Evolutionary conservation across 2,113 vertebrate genomes (phyloP).

Genomic region (Synodontis membranacea): DNA sequence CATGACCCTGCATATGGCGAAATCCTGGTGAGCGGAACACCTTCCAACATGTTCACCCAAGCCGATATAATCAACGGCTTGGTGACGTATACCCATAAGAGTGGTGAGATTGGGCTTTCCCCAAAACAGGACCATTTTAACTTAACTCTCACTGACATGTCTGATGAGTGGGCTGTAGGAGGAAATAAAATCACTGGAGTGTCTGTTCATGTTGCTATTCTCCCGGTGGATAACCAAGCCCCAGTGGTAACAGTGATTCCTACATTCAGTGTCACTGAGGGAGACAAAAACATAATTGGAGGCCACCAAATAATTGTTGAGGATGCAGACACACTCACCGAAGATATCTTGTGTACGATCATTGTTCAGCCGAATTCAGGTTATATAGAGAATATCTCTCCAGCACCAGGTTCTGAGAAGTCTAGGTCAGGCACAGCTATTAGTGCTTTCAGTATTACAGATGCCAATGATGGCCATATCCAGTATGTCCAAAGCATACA

Average conservation of each 20-base stretch:
- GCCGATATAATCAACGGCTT: slow-evolving; percentile 85
- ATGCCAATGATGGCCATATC: slow-evolving; percentile 81
- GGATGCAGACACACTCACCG: slow-evolving; percentile 82
- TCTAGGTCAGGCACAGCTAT: slow-evolving; percentile 86
- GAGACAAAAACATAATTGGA: slow-evolving; percentile 79
- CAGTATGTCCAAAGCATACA: slow-evolving; percentile 93
- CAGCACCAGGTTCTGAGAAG: slow-evolving; percentile 94
- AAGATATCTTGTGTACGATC: slow-evolving; percentile 91
- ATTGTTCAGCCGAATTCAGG: slow-evolving; percentile 84
- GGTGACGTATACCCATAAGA: slow-evolving; percentile 85
- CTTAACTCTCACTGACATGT: slow-evolving; percentile 85
- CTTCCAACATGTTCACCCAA: slow-evolving; percentile 83
- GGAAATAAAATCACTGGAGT: slow-evolving; percentile 81
- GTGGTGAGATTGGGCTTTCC: slow-evolving; percentile 84
- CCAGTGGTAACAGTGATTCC: slow-evolving; percentile 79
- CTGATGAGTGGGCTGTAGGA: slow-evolving; percentile 84
- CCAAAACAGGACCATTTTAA: slow-evolving; percentile 85
- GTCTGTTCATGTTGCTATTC: slow-evolving; percentile 82
- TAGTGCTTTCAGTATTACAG: slow-evolving; percentile 88
- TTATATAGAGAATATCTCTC: slow-evolving; percentile 92
- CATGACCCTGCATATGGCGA: slow-evolving; percentile 79
- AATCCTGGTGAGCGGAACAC: slow-evolving; percentile 82
- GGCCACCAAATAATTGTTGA: slow-evolving; percentile 76
- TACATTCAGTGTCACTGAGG: slow-evolving; percentile 81
- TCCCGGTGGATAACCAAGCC: slow-evolving; percentile 88